Base-by-base conservation (phyloP, 2,888 invertebrate genomes). In the Orthosia incerta region DNA sequence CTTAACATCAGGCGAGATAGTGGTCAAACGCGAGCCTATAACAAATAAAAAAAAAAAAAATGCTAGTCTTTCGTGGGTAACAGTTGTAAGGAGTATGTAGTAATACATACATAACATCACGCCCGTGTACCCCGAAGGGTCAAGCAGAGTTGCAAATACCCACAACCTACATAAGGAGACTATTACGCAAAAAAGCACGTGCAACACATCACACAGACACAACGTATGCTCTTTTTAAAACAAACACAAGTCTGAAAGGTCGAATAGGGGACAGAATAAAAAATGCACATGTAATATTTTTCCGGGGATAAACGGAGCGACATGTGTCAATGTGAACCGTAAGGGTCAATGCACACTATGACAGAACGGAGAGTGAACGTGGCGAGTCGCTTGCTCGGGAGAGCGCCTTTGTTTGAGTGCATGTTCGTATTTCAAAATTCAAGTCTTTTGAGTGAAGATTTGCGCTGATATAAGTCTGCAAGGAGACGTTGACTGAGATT, bases 231-330 rank as follows among this genome's bases (percentile, higher is more conserved):
- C n/a, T 57, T 67, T 79, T 71, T 66, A 71, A n/a, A 81, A 74
- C 56, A 75, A 81, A 83, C 65, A 66, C 53, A 55, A 56, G 16
- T 45, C 31, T 56, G 69, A 64, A 68, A 69, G 68, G 55, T 61
- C 61, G 53, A 61, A 78, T 23, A 65, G 62, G 72, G 63, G 9
- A 45, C 50, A 18, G 56, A 55, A 78, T 79, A 83, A 79, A 79
- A 74, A 74, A 80, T 75, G 75, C 71, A 80, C 53, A 63, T 71
- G 75, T 81, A 71, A 81, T 81, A 81, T 83, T 83, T 81, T 79
- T 64, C 68, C 66, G 46, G 18, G 62, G 63, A 75, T 83, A 74
- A 74, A 55, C 56, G 56, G 20, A 66, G 83, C 20, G 79, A 64
- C 83, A 71, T 63, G 75, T 83, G 84, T 81, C 84, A 83, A 83